Conservation (phyloP, 2,797 vertebrate genomes). For the Fratercula arctica region DNA sequence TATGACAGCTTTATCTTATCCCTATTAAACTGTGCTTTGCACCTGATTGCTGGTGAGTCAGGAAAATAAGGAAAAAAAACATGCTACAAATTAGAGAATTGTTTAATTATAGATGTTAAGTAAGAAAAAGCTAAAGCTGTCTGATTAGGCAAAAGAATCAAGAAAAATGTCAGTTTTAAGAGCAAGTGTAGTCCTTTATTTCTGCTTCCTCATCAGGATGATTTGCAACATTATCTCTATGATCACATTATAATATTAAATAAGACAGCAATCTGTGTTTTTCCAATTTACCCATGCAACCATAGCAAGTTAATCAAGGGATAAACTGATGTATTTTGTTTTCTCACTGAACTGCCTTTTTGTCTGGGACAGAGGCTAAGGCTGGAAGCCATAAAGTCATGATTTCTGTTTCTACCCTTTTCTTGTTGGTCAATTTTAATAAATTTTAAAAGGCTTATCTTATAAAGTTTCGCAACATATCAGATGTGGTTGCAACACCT, state of each 20-base stretch:
- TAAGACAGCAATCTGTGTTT: background rate
- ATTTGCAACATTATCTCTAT: background rate
- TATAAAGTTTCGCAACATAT: background rate
- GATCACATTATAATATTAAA: slow-evolving; percentile 6
- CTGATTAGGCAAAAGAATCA: background rate
- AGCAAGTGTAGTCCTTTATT: background rate
- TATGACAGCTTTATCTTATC: background rate
- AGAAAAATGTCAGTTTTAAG: background rate
- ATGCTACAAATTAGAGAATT: background rate
- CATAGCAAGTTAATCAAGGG: background rate
- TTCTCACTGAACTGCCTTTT: background rate
- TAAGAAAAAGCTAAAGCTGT: background rate
- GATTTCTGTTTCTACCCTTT: background rate
- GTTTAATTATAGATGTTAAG: background rate
- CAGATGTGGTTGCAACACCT: background rate
- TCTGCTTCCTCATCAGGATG: slow-evolving; percentile 10
- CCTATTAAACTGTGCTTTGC: background rate
- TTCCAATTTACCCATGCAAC: background rate
- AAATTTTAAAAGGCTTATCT: background rate
- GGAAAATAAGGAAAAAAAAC: background rate
- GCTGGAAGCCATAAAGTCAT: background rate
- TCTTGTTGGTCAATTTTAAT: background rate
- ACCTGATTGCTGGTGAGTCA: background rate
- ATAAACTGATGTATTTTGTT: background rate
- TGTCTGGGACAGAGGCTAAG: background rate